These are phyloP conservation scores for Alca torda DNA, from an alignment of 2,797 vertebrate species.

Conservation along the genomic window DNA sequence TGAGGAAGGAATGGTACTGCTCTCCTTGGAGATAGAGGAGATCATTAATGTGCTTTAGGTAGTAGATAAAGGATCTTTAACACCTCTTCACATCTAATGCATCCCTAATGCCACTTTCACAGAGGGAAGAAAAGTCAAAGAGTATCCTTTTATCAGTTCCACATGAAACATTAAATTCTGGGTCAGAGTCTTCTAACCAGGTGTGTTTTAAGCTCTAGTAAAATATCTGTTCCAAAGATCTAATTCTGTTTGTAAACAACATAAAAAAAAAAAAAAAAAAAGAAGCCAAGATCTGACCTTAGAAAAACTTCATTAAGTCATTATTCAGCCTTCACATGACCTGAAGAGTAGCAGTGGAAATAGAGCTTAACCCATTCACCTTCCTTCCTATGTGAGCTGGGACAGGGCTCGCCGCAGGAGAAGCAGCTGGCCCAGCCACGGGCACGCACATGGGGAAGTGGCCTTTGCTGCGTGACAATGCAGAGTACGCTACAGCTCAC, in stretches of 20 bases:
- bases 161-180: not conserved
- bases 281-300: not conserved
- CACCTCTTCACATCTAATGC: not conserved
- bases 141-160: not conserved
- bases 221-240: not conserved
- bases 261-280: not conserved
- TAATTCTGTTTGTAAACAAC: not conserved
- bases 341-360: not conserved
- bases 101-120: not conserved
- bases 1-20: not conserved
- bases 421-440: not conserved
- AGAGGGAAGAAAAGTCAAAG: not conserved
- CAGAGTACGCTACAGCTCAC: not conserved
- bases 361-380: not conserved
- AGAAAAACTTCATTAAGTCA: not conserved
- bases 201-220: not conserved
- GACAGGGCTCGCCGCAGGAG: not conserved
- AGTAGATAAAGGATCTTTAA: not conserved
- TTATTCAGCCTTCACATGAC: not conserved
- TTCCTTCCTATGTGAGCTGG: not conserved
- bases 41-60: not conserved
- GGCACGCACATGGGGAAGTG: accelerated
- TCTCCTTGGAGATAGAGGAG: not conserved
- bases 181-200: not conserved
- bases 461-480: not conserved